Conservation (phyloP, 2,797 vertebrate genomes). For the Pangasius sanitwongsei region DNA sequence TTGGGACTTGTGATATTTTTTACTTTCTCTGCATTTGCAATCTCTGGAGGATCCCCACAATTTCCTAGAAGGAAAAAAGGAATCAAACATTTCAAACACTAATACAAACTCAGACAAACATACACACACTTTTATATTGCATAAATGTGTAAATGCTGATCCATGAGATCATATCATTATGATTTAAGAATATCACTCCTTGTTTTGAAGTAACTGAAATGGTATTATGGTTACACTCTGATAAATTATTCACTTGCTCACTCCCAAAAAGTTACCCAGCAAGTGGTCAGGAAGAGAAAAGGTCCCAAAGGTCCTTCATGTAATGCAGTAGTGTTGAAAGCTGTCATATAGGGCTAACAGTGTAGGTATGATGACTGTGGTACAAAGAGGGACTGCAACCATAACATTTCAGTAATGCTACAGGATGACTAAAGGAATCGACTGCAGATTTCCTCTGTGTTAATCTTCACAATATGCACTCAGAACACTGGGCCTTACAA, state of each 20-base stretch:
- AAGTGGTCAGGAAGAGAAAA: background rate
- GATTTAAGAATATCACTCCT: background rate
- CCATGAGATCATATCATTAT: background rate
- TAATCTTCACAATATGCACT: background rate
- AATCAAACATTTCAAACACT: conserved; percentile 1
- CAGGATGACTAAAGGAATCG: background rate
- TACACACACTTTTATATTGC: background rate
- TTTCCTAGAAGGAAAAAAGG: conserved; percentile 14
- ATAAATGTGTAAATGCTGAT: background rate
- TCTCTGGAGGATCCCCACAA: conserved; percentile 20
- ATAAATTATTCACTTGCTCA: background rate
- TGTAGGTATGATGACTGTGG: background rate
- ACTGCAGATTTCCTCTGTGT: background rate
- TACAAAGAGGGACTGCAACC: background rate
- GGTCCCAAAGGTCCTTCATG: background rate
- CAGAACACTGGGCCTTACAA: background rate
- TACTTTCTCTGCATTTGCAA: rapidly evolving
- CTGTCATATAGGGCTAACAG: background rate
- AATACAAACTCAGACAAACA: background rate
- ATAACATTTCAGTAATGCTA: background rate
- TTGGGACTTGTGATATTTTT: rapidly evolving
- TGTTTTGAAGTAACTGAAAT: background rate
- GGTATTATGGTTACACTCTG: background rate
- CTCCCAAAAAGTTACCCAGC: background rate
- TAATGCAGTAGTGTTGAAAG: background rate